A percentile compares a stretch with the other conserved stretches of the same genome.
Evolutionary conservation across 2,888 invertebrate genomes (phyloP).

Genomic region (Drosophila histrio): DNA sequence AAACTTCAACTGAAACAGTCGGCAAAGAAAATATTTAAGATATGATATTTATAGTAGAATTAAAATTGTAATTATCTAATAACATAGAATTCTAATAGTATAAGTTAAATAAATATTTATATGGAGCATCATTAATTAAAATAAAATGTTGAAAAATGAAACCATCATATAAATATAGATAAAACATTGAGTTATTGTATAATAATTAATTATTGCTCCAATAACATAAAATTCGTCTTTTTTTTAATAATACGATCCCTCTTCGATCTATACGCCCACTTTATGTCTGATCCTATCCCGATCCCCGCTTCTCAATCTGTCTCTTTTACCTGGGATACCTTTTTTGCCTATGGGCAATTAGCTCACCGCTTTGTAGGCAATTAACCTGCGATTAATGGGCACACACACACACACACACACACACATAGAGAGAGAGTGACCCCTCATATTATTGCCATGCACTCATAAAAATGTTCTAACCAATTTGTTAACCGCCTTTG

Average conservation of each 20-base stretch:
- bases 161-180: not conserved
- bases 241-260: constrained; percentile 5
- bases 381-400: constrained; percentile 76
- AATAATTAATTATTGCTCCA: constrained; percentile 8
- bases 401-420: constrained; percentile 38
- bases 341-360: constrained; percentile 65
- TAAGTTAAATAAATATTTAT: not conserved
- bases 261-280: constrained; percentile 11
- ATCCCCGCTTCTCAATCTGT: not conserved
- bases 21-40: too few relatives aligned
- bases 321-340: constrained; percentile 38
- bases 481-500: constrained; percentile 61
- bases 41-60: too few relatives aligned
- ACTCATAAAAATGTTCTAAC: constrained; percentile 70
- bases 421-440: constrained; percentile 21
- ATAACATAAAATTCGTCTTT: constrained; percentile 4
- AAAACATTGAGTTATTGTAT: not conserved
- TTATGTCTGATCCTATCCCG: not conserved
- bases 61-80: too few relatives aligned
- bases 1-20: too few relatives aligned
- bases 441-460: constrained; percentile 49
- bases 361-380: constrained; percentile 77
- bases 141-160: not conserved
- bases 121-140: not conserved
- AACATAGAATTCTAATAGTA: too few relatives aligned